These are phyloP conservation scores for Botia kubotai DNA, from an alignment of 2,797 vertebrate genomes.

Conservation along the genomic window DNA sequence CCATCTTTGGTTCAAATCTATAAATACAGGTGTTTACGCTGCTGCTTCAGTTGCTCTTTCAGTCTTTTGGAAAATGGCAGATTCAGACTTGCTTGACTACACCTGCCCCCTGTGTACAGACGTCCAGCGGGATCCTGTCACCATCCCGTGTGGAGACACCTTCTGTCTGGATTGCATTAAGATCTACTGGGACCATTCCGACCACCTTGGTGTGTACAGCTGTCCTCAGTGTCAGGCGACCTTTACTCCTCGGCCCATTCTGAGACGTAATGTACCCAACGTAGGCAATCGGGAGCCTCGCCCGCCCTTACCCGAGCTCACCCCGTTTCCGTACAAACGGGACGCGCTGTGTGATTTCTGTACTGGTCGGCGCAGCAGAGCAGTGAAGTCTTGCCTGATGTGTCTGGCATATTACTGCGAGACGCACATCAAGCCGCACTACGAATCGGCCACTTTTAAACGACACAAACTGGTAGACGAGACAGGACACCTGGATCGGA, in stretches of 20 bases:
- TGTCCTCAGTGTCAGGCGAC: slow-evolving; percentile 82
- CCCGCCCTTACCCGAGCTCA: slow-evolving; percentile 65
- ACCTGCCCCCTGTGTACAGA: slow-evolving; percentile 81
- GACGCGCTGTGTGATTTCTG: slow-evolving; percentile 85
- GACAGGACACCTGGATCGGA: slow-evolving; percentile 80
- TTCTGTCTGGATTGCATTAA: slow-evolving; percentile 86
- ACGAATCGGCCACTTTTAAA: slow-evolving; percentile 82
- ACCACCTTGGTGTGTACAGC: slow-evolving; percentile 75
- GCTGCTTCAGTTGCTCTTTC: neutral
- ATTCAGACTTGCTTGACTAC: slow-evolving; percentile 59
- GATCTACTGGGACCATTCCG: slow-evolving; percentile 84
- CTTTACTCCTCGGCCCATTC: slow-evolving; percentile 80
- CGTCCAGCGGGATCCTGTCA: slow-evolving; percentile 75
- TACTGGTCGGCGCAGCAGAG: slow-evolving; percentile 74
- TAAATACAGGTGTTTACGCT: slow-evolving; percentile 47
- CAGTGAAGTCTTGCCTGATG: slow-evolving; percentile 82
- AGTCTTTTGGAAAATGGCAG: slow-evolving; percentile 52
- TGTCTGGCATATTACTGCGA: slow-evolving; percentile 84
- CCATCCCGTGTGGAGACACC: slow-evolving; percentile 84
- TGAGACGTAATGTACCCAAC: slow-evolving; percentile 77
- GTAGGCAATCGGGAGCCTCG: slow-evolving; percentile 67
- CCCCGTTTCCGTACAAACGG: slow-evolving; percentile 66
- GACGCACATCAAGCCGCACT: slow-evolving; percentile 80
- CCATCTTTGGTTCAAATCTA: neutral
- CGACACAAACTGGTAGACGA: slow-evolving; percentile 85